phyloP scores from a whole-genome alignment of 2,113 vertebrate species.

The Poecilia latipinna region DNA sequence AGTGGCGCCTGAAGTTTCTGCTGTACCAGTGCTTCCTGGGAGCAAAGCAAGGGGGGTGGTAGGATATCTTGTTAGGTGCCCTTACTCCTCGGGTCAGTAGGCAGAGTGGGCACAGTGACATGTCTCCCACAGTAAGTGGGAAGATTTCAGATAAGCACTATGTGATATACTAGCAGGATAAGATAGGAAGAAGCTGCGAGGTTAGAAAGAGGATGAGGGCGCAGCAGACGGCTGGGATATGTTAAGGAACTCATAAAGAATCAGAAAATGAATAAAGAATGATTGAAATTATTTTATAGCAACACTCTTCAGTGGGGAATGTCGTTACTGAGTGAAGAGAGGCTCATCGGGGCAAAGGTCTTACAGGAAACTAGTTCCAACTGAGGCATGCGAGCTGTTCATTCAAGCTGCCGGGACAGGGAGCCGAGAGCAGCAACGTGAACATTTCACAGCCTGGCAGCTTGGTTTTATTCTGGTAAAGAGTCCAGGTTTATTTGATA shows the following conservation, averaged over 20 bases:
- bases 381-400: neutral
- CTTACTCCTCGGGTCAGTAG: conserved; percentile 68
- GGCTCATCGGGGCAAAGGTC: too few species aligned
- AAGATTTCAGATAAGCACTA: conserved; percentile 61
- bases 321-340: neutral
- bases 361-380: too few species aligned
- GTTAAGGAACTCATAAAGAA: neutral
- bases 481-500: too few species aligned
- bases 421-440: too few species aligned
- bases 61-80: conserved; percentile 33
- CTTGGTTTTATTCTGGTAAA: too few species aligned
- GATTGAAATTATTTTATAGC: neutral
- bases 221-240: conserved; percentile 25
- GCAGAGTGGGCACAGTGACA: conserved; percentile 54
- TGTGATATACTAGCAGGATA: conserved; percentile 5
- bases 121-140: conserved; percentile 55
- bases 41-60: neutral
- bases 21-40: conserved; percentile 12
- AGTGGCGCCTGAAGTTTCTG: conserved; percentile 21
- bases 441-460: neutral
- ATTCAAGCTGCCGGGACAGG: too few species aligned
- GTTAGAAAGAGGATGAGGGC: conserved; percentile 10
- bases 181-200: conserved; percentile 10
- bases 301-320: neutral
- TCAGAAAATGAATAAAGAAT: neutral